These are phyloP conservation scores for Drosophila melanogaster DNA, from an alignment of 1,140 invertebrate genomes.

Conservation along the genomic window DNA sequence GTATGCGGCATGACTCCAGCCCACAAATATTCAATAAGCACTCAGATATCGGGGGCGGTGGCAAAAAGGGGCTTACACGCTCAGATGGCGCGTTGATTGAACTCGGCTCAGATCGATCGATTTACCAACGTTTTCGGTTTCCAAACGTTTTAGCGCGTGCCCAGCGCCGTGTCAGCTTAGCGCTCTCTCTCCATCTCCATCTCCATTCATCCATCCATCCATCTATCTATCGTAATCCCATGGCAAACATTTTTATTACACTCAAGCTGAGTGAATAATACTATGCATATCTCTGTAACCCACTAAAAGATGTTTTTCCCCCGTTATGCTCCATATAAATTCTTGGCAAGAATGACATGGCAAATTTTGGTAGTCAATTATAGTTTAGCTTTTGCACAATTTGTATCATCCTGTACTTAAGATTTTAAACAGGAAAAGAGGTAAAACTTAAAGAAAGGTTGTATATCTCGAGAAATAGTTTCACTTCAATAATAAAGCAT, in stretches of 20 bases:
- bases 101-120: conserved; percentile 38
- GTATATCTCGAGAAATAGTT: no score
- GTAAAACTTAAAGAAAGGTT: background rate
- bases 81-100: conserved; percentile 32
- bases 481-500: no score
- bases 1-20: conserved; percentile 54
- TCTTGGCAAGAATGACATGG: conserved; percentile 21
- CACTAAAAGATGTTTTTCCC: conserved; percentile 24
- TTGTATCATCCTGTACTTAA: background rate
- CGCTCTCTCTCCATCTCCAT: conserved; percentile 29
- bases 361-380: conserved; percentile 4
- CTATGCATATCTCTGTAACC: conserved; percentile 12
- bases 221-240: conserved; percentile 60
- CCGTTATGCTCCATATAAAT: conserved; percentile 20
- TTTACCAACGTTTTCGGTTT: conserved; percentile 74
- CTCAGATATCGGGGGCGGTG: conserved; percentile 14
- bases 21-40: conserved; percentile 64
- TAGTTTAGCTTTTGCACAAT: background rate
- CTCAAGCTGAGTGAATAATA: conserved; percentile 39
- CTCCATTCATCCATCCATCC: conserved; percentile 8
- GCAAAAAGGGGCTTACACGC: background rate
- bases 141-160: conserved; percentile 74
- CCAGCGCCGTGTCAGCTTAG: conserved; percentile 68
- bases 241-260: conserved; percentile 71
- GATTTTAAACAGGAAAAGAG: background rate